Evolutionary conservation across 1,140 invertebrate species (phyloP).

Genomic region (Drosophila truncata): DNA sequence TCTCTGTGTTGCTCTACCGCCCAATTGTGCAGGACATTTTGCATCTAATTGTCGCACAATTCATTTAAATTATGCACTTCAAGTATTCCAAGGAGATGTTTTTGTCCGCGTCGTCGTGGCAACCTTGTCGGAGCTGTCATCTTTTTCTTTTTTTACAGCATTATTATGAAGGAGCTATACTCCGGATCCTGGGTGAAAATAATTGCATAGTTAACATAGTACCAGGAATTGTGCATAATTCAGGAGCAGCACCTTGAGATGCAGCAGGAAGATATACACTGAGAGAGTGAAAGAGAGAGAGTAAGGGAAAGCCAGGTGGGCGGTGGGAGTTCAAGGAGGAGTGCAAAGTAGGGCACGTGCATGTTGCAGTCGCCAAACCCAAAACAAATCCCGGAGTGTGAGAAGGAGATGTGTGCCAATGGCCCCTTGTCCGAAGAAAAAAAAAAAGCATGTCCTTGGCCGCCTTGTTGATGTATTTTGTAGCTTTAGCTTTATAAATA

Average conservation of each 20-base stretch:
- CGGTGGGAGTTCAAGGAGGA: not conserved
- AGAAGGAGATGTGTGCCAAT: slow-evolving; percentile 45
- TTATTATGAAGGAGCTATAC: slow-evolving; percentile 28
- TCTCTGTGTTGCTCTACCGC: slow-evolving; percentile 9
- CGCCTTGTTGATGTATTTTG: slow-evolving; percentile 61
- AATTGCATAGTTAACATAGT: slow-evolving; percentile 76
- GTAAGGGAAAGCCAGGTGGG: not conserved
- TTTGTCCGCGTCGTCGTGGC: slow-evolving; percentile 42
- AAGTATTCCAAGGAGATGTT: slow-evolving; percentile 44
- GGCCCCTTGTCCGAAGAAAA: slow-evolving; percentile 38
- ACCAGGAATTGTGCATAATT: slow-evolving; percentile 54
- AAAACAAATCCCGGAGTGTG: slow-evolving; percentile 14
- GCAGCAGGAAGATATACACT: not conserved
- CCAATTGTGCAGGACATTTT: slow-evolving; percentile 52
- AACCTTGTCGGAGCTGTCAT: slow-evolving; percentile 21
- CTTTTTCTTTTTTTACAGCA: slow-evolving; percentile 24
- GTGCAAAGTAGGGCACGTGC: slow-evolving; percentile 50
- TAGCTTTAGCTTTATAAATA: slow-evolving; percentile 45
- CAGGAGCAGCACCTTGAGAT: slow-evolving; percentile 48
- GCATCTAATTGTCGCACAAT: slow-evolving; percentile 67
- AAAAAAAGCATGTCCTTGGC: slow-evolving; percentile 54
- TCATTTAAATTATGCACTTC: slow-evolving; percentile 68
- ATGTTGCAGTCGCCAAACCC: slow-evolving; percentile 43
- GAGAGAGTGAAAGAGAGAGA: not conserved
- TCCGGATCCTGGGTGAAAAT: slow-evolving; percentile 45